These are phyloP conservation scores for Philaethria dido DNA, from an alignment of 2,888 invertebrate species.

Conservation along the genomic window DNA sequence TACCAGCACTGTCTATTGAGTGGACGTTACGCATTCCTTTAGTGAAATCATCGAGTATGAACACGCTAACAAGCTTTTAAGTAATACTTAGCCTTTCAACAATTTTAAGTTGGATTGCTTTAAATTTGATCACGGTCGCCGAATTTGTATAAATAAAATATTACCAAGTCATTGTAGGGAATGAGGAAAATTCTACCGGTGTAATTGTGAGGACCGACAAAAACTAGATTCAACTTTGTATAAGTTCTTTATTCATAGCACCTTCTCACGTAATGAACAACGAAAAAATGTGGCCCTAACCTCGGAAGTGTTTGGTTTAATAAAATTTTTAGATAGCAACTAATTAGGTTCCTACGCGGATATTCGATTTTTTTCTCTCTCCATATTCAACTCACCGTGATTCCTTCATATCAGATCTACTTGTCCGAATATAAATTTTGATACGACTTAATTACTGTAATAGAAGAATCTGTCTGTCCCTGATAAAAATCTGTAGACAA, in stretches of 20 bases:
- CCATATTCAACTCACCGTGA: conserved; percentile 23
- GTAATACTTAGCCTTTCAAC: conserved; percentile 16
- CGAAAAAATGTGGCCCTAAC: conserved; percentile 16
- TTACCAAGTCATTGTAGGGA: conserved; percentile 32
- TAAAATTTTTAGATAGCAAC: conserved; percentile 4
- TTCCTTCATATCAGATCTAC: conserved; percentile 29
- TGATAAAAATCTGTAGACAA: conserved; percentile 37
- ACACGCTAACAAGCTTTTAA: conserved; percentile 21
- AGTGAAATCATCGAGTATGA: conserved; percentile 17
- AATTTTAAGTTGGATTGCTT: conserved; percentile 14
- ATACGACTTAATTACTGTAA: conserved; percentile 36
- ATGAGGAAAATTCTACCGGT: conserved; percentile 29
- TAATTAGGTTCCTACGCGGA: conserved; percentile 21
- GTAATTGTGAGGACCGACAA: conserved; percentile 31
- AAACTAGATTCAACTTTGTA: conserved; percentile 27
- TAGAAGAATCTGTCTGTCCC: conserved; percentile 31
- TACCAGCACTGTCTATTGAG: background rate
- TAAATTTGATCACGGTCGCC: conserved; percentile 24
- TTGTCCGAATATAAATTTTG: conserved; percentile 35
- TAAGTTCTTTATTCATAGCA: conserved; percentile 12
- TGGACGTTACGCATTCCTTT: conserved; percentile 4
- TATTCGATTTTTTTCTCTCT: background rate
- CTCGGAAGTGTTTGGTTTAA: conserved; percentile 15
- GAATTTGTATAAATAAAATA: conserved; percentile 32
- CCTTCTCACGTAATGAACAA: conserved; percentile 11